Percentiles rank a stretch among this genome's conserved stretches.
Conservation (phyloP, 2,888 invertebrate species). For the Odontocolon sp. region DNA sequence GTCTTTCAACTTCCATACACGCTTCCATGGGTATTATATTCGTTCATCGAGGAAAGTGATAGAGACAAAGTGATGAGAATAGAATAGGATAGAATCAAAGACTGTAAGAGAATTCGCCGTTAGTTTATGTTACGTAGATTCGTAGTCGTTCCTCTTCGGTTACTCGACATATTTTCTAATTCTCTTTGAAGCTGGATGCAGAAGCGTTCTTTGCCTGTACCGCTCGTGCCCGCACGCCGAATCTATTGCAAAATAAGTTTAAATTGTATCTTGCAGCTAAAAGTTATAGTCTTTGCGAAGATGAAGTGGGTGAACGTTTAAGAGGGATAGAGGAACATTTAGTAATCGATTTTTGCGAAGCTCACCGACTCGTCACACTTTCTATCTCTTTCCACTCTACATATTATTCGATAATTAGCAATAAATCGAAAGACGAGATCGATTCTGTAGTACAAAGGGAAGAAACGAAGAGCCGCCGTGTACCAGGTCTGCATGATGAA, state of each 20-base stretch:
- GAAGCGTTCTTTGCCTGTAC: not conserved
- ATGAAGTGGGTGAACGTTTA: not conserved
- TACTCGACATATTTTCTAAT: slow-evolving; percentile 18
- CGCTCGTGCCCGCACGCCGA: not conserved
- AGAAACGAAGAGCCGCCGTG: slow-evolving; percentile 55
- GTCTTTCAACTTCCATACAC: slow-evolving; percentile 38
- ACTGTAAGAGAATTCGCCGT: not conserved
- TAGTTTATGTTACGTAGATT: not conserved
- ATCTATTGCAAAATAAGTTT: slow-evolving; percentile 32
- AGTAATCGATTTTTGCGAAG: slow-evolving; percentile 33
- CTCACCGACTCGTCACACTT: slow-evolving; percentile 58
- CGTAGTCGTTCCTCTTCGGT: slow-evolving; percentile 8
- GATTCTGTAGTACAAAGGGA: slow-evolving; percentile 58
- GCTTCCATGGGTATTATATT: slow-evolving; percentile 50
- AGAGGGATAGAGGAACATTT: slow-evolving; percentile 21
- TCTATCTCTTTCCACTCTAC: slow-evolving; percentile 37
- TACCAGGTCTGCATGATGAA: too few species aligned
- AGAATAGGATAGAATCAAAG: not conserved
- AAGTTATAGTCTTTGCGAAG: slow-evolving; percentile 7
- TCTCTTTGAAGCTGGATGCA: not conserved
- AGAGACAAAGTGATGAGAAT: not conserved
- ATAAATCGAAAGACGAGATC: slow-evolving; percentile 66
- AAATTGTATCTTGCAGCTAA: not conserved
- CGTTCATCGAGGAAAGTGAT: slow-evolving; percentile 44
- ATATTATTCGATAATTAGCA: slow-evolving; percentile 68